These are phyloP conservation scores for Periplaneta americana DNA, from an alignment of 1,140 invertebrate species.

Conservation along the genomic window DNA sequence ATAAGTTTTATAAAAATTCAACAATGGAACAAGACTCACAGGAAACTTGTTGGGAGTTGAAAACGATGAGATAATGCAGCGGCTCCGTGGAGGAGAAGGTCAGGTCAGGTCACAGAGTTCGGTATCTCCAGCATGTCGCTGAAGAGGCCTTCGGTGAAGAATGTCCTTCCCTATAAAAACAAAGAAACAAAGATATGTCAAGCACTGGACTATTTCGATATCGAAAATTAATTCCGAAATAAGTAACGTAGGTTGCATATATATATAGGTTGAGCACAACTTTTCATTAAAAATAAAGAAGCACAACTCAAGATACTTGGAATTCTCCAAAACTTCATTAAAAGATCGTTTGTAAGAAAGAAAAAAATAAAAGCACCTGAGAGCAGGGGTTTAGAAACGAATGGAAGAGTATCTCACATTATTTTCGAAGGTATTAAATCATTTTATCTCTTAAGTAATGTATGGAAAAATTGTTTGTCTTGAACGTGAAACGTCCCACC, in stretches of 20 bases:
- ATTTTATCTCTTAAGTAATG: too few species aligned
- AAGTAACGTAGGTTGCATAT: neutral
- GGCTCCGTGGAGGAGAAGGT: neutral
- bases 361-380: too few species aligned
- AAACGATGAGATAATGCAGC: neutral
- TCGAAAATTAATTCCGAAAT: neutral
- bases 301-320: neutral
- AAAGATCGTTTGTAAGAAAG: too few species aligned
- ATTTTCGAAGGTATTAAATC: too few species aligned
- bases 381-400: too few species aligned
- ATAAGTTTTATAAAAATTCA: neutral
- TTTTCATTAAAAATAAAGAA: too few species aligned
- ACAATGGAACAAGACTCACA: neutral
- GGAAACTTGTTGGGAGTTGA: neutral
- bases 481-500: too few species aligned
- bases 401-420: too few species aligned
- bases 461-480: too few species aligned
- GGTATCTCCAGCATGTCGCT: constrained; percentile 23
- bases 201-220: neutral
- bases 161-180: neutral
- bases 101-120: constrained; percentile 19
- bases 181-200: neutral
- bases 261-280: too few species aligned
- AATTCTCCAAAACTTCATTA: neutral
- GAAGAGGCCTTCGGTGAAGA: constrained; percentile 7